Conservation (phyloP, 2,888 invertebrate species). For the Agrotis ipsilon region DNA sequence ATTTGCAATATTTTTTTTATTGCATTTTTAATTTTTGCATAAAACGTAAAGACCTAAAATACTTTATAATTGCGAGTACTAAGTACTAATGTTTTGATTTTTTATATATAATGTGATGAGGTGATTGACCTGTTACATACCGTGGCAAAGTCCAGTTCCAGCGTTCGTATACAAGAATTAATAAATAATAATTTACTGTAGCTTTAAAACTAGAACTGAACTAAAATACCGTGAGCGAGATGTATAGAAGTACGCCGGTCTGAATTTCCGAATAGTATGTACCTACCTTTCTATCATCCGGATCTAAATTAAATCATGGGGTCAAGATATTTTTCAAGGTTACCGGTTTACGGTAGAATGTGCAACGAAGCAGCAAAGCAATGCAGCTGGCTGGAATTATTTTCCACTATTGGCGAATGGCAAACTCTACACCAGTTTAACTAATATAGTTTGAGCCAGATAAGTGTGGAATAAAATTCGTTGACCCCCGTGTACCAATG, state of each 20-base stretch:
- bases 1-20: neutral
- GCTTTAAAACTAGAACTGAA: neutral
- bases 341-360: neutral
- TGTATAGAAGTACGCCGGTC: neutral
- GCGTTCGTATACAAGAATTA: too few relatives aligned
- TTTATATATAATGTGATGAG: conserved; percentile 14
- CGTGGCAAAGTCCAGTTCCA: neutral
- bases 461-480: too few relatives aligned
- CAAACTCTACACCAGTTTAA: neutral
- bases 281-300: too few relatives aligned
- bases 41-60: neutral
- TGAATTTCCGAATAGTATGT: neutral
- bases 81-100: neutral
- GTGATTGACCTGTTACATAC: conserved; percentile 34
- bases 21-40: neutral
- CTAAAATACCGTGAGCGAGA: neutral
- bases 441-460: too few relatives aligned
- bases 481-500: too few relatives aligned
- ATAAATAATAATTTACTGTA: neutral
- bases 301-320: neutral
- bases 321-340: conserved; percentile 1
- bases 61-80: neutral
- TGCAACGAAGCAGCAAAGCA: neutral
- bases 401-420: neutral
- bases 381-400: neutral